Evolutionary conservation across 2,113 vertebrate species (phyloP).

Genomic region (Dasyurus viverrinus): DNA sequence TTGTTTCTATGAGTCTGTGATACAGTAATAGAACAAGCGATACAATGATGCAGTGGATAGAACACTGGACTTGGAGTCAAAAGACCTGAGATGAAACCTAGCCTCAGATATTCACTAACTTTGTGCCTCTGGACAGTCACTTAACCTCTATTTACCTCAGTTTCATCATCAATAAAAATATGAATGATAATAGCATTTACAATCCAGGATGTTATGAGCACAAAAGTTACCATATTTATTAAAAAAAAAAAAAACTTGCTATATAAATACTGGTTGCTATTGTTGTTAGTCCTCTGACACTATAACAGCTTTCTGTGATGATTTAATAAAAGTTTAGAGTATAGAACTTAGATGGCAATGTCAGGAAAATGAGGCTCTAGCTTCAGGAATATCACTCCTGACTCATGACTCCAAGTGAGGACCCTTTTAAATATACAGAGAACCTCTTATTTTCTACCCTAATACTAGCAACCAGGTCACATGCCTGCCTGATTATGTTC

Average conservation of each 20-base stretch:
- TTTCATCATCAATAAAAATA: not conserved
- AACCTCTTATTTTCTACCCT: not conserved
- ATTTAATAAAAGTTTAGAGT: conserved; percentile 7
- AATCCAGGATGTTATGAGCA: not conserved
- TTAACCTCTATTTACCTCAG: not conserved
- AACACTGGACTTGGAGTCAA: not conserved
- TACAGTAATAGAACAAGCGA: no score
- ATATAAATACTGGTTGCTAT: not conserved
- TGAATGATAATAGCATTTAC: not conserved
- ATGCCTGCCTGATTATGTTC: not conserved
- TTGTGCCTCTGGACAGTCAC: not conserved
- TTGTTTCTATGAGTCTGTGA: not conserved
- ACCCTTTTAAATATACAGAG: not conserved
- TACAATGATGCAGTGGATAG: not conserved
- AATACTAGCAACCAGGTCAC: not conserved
- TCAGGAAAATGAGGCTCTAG: not conserved
- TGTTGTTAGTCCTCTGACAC: not conserved
- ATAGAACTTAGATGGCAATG: not conserved
- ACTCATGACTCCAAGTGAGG: not conserved
- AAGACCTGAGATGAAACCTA: not conserved
- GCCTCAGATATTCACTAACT: not conserved
- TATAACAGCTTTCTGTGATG: not conserved
- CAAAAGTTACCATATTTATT: not conserved
- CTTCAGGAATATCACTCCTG: not conserved
- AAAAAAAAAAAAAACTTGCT: not conserved